phyloP scores from a whole-genome alignment of 2,797 vertebrate genomes.

The Spondyliosoma cantharus region DNA sequence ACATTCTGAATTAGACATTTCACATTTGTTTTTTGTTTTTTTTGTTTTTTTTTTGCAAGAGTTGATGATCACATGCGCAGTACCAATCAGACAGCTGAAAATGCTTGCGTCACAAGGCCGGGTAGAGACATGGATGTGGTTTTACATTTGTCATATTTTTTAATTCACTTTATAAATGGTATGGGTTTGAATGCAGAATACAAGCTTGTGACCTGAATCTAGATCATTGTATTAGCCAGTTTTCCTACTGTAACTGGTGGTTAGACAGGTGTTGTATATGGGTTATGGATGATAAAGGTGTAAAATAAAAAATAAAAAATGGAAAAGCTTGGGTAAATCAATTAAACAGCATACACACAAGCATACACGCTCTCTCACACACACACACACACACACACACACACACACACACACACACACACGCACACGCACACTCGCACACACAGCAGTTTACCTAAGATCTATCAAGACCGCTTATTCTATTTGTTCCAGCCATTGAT shows the following conservation, averaged over 20 bases:
- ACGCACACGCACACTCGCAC: not conserved
- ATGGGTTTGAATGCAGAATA: not conserved
- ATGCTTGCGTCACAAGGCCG: too few species aligned
- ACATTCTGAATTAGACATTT: too few species aligned
- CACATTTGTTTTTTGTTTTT: too few species aligned
- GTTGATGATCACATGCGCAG: too few species aligned
- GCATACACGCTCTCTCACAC: constrained; percentile 9
- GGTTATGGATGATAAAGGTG: constrained; percentile 17
- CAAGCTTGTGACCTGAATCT: constrained; percentile 24
- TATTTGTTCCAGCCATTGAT: constrained; percentile 78
- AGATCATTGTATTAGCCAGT: not conserved
- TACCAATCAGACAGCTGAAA: too few species aligned
- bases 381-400: constrained; percentile 6
- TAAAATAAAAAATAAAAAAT: constrained; percentile 2
- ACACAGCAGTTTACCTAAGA: constrained; percentile 49
- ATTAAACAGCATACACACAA: constrained; percentile 31
- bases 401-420: constrained; percentile 12
- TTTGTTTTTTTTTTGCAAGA: too few species aligned
- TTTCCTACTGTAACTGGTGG: not conserved
- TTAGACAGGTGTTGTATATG: constrained; percentile 18
- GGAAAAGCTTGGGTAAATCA: constrained; percentile 46
- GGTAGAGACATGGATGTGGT: too few species aligned
- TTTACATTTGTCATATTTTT: too few species aligned
- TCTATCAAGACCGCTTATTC: constrained; percentile 64
- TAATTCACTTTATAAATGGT: not conserved